Percentiles rank a stretch among this genome's conserved stretches.
Conservation (phyloP, 2,113 vertebrate species). For the Alligator mississippiensis region DNA sequence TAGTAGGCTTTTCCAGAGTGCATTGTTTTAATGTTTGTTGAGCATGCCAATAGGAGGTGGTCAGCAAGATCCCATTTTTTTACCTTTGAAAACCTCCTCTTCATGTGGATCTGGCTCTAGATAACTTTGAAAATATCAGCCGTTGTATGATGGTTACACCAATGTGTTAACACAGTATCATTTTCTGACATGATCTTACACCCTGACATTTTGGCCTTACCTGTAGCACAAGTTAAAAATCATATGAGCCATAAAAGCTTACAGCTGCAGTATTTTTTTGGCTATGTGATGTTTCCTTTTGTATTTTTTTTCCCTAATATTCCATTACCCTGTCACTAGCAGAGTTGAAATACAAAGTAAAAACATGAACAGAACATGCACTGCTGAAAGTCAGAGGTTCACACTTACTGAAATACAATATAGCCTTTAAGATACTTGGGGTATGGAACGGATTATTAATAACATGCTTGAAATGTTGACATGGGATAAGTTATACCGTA, state of each 20-base stretch:
- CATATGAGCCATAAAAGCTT: background rate
- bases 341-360: background rate
- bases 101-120: background rate
- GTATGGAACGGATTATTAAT: background rate
- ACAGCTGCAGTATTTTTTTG: background rate
- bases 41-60: background rate
- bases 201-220: background rate
- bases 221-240: background rate
- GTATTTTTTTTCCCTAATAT: background rate
- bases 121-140: background rate
- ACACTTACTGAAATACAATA: background rate
- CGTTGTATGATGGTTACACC: background rate
- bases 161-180: background rate
- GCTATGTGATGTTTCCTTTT: background rate
- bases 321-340: background rate
- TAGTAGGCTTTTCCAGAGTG: background rate
- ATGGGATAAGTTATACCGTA: background rate
- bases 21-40: background rate
- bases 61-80: background rate
- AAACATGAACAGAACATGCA: background rate
- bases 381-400: background rate
- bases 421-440: background rate
- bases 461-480: background rate
- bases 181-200: background rate
- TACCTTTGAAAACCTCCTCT: background rate